phyloP scores from a whole-genome alignment of 2,888 invertebrate genomes.

The Drosophila tanythrix region DNA sequence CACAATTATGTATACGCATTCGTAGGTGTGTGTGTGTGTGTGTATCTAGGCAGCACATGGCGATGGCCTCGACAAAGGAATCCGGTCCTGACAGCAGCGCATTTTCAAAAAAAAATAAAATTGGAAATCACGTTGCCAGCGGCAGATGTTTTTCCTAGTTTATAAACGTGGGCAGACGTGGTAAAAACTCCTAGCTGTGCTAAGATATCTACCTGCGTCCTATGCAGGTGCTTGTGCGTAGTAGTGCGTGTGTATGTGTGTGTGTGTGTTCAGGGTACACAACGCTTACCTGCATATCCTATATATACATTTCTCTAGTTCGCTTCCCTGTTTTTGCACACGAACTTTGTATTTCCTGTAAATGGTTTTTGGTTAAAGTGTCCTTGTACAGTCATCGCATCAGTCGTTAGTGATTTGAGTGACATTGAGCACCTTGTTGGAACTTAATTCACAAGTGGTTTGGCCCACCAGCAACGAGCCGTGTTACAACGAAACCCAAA shows the following conservation, averaged over 20 bases:
- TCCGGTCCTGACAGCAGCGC: slow-evolving; percentile 54
- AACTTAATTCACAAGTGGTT: slow-evolving; percentile 54
- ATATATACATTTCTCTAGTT: slow-evolving; percentile 62
- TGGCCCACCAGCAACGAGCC: slow-evolving; percentile 14
- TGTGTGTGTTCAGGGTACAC: slow-evolving; percentile 34
- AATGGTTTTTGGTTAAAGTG: slow-evolving; percentile 30
- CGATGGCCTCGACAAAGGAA: slow-evolving; percentile 59
- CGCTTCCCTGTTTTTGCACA: slow-evolving; percentile 51
- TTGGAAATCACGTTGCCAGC: slow-evolving; percentile 69
- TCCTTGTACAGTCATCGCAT: slow-evolving; percentile 55
- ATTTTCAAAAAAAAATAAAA: slow-evolving; percentile 39
- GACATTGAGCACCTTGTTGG: slow-evolving; percentile 39
- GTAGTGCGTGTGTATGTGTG: not conserved
- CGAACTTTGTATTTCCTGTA: slow-evolving; percentile 67
- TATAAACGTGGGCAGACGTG: slow-evolving; percentile 46
- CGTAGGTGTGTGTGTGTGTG: slow-evolving; percentile 9
- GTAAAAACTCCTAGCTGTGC: slow-evolving; percentile 30
- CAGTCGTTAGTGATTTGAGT: slow-evolving; percentile 17
- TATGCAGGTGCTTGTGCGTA: slow-evolving; percentile 60
- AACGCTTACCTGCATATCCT: slow-evolving; percentile 70
- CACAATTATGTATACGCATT: slow-evolving; percentile 16
- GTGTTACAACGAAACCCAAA: not conserved
- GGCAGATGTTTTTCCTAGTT: slow-evolving; percentile 72
- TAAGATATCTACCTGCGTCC: slow-evolving; percentile 58
- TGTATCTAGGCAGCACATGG: slow-evolving; percentile 61